Evolutionary conservation across 1,140 invertebrate genomes (phyloP).

Genomic region (Brachionus paranguensis): DNA sequence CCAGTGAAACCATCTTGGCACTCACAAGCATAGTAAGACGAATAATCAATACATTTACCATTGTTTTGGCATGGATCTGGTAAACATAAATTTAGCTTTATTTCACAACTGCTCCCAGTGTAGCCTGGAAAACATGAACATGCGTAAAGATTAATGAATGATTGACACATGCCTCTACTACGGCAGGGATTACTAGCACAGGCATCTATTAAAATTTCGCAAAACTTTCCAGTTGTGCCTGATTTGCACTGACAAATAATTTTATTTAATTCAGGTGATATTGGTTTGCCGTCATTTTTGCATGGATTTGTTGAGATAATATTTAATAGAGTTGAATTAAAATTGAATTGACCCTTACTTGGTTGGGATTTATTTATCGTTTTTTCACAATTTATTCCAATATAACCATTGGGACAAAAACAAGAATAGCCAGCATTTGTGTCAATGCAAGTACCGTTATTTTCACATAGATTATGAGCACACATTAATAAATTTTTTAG

Average conservation of each 20-base stretch:
- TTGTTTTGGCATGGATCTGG: conserved; percentile 43
- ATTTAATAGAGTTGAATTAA: too few relatives aligned
- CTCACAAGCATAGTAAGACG: conserved; percentile 62
- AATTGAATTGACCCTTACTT: not conserved
- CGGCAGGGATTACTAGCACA: conserved; percentile 39
- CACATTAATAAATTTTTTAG: not conserved
- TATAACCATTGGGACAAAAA: conserved; percentile 42
- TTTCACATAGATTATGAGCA: not conserved
- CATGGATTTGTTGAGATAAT: not conserved
- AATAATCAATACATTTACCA: conserved; percentile 53
- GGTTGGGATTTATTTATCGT: conserved; percentile 33
- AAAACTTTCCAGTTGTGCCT: not conserved
- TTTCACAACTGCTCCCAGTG: not conserved
- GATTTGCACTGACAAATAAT: conserved; percentile 45
- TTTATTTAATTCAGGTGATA: not conserved
- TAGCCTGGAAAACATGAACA: not conserved
- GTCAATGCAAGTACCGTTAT: not conserved
- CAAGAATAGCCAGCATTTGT: conserved; percentile 23
- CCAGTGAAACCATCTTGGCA: conserved; percentile 86
- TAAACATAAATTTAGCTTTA: not conserved
- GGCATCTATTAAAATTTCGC: conserved; percentile 16
- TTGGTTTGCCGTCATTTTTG: not conserved
- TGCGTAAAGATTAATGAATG: not conserved
- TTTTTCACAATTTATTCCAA: conserved; percentile 44
- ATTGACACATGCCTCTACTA: conserved; percentile 22